Percentiles rank a stretch among this genome's conserved stretches.
Conservation (phyloP, 2,797 vertebrate species). For the Capromys pilorides region DNA sequence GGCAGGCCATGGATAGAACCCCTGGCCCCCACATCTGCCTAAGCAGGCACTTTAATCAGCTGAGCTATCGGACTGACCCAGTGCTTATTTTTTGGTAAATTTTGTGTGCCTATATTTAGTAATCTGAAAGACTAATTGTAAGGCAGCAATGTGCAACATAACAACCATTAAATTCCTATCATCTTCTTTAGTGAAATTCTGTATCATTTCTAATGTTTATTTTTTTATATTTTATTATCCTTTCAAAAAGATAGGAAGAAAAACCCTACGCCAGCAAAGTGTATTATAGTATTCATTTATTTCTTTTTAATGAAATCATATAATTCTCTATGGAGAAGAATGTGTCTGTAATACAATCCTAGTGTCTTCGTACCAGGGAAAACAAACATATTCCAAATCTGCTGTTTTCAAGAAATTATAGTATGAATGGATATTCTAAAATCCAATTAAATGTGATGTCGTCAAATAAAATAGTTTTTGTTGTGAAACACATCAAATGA, state of each 20-base stretch:
- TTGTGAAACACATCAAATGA: slow-evolving; percentile 14
- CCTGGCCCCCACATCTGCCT: too few species aligned
- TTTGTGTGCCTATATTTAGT: too few species aligned
- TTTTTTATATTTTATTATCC: too few species aligned
- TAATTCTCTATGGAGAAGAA: slow-evolving; percentile 17
- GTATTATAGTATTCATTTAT: not conserved
- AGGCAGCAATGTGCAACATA: too few species aligned
- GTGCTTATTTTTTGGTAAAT: too few species aligned
- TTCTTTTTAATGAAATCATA: not conserved
- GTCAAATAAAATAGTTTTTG: not conserved
- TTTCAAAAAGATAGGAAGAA: not conserved
- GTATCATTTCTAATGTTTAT: too few species aligned
- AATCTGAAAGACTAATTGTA: too few species aligned
- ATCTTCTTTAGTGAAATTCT: too few species aligned
- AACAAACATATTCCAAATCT: not conserved
- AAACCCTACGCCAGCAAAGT: not conserved
- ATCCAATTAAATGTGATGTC: not conserved
- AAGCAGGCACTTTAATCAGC: too few species aligned
- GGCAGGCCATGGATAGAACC: too few species aligned
- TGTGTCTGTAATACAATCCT: slow-evolving; percentile 14
- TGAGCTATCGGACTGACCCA: too few species aligned
- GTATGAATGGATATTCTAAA: slow-evolving; percentile 26
- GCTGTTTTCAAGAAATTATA: not conserved
- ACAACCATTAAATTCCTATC: too few species aligned
- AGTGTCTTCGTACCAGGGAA: not conserved